Evolutionary conservation across 2,888 invertebrate genomes (phyloP), one percentile per base, ranked within the genome.

Genomic region (Agriotes lineatus): DNA sequence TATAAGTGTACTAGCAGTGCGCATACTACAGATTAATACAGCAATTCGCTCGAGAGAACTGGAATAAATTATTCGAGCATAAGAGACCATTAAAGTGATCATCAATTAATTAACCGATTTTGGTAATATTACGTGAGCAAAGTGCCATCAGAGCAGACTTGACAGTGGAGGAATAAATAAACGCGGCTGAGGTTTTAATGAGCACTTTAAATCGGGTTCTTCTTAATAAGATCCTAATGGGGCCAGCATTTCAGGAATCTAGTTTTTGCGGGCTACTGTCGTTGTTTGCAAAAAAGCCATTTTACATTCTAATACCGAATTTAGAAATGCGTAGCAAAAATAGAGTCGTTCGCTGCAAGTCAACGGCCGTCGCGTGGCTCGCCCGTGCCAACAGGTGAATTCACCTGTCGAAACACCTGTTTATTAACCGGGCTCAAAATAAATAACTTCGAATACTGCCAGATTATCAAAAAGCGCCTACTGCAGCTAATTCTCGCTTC

Each of bases 371-470:
- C 77, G 71, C 76, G 77, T 76, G 76, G 73, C 70, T 70, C 69
- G 67, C 76, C 72, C 77, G 76, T 76, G 75, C 77, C 76, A 74
- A 72, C 76, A 76, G 75, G 74, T 74, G 75, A 74, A 75, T 74
- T 76, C 77, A 76, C 76, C 77, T 76, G 77, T 74, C 75, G 72
- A 67, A 62, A 57, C 70, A 67, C 63, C 62, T 70, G 70, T 70
- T 67, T 54, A 67, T 59, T 56, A 65, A 61, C 64, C 20, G 25
- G 33, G 60, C 19, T 61, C 19, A 56, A 69, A 56, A 69, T 69
- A 57, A 65, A 45, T 57, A 45, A 64, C 16, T 44, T 50, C 5
- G 22, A 39, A 56, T 48, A 22, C 52, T 33, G 3, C 12, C 14
- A 18, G 52, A 52, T 52, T 52, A 52, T 52, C 52, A 35, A 4